phyloP scores from a whole-genome alignment of 1,140 invertebrate genomes.

The Pseudomyrmex cubaensis region DNA sequence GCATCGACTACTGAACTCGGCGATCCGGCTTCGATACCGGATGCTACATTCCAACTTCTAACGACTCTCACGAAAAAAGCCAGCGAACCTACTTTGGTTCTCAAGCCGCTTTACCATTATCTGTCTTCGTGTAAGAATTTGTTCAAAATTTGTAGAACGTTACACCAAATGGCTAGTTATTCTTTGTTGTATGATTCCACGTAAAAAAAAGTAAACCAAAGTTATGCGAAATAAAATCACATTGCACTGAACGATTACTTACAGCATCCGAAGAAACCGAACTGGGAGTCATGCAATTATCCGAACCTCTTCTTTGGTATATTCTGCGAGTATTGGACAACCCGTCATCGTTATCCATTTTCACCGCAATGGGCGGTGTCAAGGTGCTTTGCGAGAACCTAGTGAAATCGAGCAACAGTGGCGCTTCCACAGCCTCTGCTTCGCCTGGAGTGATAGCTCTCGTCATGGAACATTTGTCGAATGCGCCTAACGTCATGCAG shows the following conservation, averaged over 20 bases:
- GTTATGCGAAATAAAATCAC: neutral
- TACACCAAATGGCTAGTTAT: neutral
- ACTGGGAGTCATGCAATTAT: constrained; percentile 87
- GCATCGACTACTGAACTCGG: constrained; percentile 83
- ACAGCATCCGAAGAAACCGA: constrained; percentile 77
- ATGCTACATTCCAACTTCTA: constrained; percentile 93
- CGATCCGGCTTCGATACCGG: constrained; percentile 90
- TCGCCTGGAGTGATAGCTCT: constrained; percentile 85
- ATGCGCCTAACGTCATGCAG: constrained; percentile 85
- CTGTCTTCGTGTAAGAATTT: constrained; percentile 88
- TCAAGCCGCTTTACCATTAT: constrained; percentile 91
- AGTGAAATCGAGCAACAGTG: constrained; percentile 85
- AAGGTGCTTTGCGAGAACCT: constrained; percentile 87
- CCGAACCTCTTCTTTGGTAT: constrained; percentile 91
- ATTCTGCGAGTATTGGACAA: constrained; percentile 90
- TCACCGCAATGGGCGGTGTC: constrained; percentile 88
- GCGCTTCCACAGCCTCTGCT: constrained; percentile 62
- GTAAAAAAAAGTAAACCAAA: neutral
- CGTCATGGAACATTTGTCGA: constrained; percentile 89
- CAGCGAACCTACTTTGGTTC: constrained; percentile 89
- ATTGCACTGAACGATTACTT: neutral
- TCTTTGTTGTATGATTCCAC: neutral
- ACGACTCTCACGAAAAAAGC: constrained; percentile 90
- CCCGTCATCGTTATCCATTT: constrained; percentile 88
- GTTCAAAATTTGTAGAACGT: neutral